These are phyloP conservation scores for Bradypodion pumilum DNA, from an alignment of 2,797 vertebrate genomes.

Conservation along the genomic window DNA sequence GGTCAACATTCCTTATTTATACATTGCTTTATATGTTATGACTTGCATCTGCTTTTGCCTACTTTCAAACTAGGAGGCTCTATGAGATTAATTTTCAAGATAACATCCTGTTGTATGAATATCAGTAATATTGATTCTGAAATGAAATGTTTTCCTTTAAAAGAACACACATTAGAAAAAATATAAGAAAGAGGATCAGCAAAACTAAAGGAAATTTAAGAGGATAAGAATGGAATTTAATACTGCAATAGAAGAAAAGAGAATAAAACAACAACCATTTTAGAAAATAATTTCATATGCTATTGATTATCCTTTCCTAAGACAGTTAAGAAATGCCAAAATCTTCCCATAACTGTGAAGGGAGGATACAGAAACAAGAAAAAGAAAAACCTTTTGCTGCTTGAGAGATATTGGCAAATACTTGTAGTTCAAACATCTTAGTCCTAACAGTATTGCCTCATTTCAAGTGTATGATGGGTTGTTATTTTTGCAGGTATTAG, in stretches of 20 bases:
- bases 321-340: conserved; percentile 55
- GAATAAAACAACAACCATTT: conserved; percentile 60
- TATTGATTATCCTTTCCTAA: conserved; percentile 62
- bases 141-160: background rate
- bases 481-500: background rate
- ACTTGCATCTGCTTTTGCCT: background rate
- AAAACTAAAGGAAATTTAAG: conserved; percentile 27
- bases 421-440: conserved; percentile 52
- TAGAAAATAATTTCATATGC: conserved; percentile 51
- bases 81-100: background rate
- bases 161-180: background rate
- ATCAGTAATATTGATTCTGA: background rate
- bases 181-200: background rate
- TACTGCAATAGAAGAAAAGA: background rate
- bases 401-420: conserved; percentile 36
- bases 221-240: conserved; percentile 52
- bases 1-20: conserved; percentile 4
- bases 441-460: conserved; percentile 40
- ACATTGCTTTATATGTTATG: background rate
- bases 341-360: conserved; percentile 52
- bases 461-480: conserved; percentile 34
- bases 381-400: conserved; percentile 48
- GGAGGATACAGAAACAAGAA: conserved; percentile 51
- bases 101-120: background rate
- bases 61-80: background rate